Evolutionary conservation across 2,113 vertebrate genomes (phyloP), one percentile per base, ranked within the genome.

Genomic region (Mustela nigripes): DNA sequence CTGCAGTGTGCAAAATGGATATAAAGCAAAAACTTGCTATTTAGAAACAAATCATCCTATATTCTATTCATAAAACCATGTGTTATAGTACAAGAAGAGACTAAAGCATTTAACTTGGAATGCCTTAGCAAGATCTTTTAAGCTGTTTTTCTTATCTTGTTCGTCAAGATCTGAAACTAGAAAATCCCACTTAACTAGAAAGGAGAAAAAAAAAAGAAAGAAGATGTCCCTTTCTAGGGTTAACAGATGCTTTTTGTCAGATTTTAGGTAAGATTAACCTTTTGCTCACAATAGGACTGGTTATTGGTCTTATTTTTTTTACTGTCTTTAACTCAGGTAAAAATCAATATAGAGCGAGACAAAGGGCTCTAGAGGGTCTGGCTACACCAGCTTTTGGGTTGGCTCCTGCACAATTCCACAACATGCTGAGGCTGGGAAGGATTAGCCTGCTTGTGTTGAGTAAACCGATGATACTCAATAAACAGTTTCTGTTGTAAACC

Each of bases 401-500:
- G 98, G 98, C 98, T 99, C 97, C 92, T 88, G 97, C 97, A 99
- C 98, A 99, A 98, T 99, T 99, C 98, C 98, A 98, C 99, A 99
- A 98, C 99, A 98, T 89, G 98, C 98, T 98, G 98, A 98, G 98
- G 98, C 98, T 98, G 98, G 98, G 98, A 98, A 98, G 99, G 99
- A 99, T 99, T 99, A 99, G 99, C 97, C 98, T 99, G 99, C 98
- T 99, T 98, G 98, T 99, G 99, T 99, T 98, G 99, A 99, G 99
- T 99, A 99, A 99, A 99, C 99, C 98, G 98, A 99, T 99, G 99
- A 99, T 99, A 99, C 99, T 99, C 99, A 99, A 99, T 99, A 99
- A 99, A 99, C 99, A 99, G 99, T 99, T 99, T 99, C 99, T 99
- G 99, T 99, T 99, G 99, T 99, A 99, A 99, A 99, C 98, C 99